phyloP scores from a whole-genome alignment of 2,888 invertebrate species.

The Cheilosia urbana region DNA sequence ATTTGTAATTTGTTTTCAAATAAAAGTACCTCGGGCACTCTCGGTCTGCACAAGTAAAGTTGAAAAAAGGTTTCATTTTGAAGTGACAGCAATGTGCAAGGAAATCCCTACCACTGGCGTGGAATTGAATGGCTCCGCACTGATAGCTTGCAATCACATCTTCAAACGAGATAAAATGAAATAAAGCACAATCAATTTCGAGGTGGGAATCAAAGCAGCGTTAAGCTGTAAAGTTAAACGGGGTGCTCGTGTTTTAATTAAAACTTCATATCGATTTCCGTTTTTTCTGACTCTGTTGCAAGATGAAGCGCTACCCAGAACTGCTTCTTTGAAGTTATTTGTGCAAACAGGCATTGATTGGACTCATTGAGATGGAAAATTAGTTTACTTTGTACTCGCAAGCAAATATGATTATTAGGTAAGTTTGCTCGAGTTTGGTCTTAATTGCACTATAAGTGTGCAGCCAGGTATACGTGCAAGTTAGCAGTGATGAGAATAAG shows the following conservation, averaged over 20 bases:
- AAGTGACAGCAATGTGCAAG: not conserved
- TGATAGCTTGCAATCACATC: conserved; percentile 2
- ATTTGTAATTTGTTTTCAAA: conserved; percentile 8
- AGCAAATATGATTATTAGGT: conserved; percentile 37
- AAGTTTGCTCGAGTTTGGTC: not conserved
- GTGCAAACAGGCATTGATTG: conserved; percentile 39
- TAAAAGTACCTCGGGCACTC: conserved; percentile 1
- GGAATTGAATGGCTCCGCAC: conserved; percentile 3
- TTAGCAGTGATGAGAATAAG: too few species aligned
- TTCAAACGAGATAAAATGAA: conserved; percentile 31
- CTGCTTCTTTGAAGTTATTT: conserved; percentile 1
- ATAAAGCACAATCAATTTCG: conserved; percentile 45
- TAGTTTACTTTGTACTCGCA: conserved; percentile 23
- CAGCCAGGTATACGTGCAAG: too few species aligned
- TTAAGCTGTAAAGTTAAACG: conserved; percentile 44
- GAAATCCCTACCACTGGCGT: not conserved
- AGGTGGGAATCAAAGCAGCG: conserved; percentile 45
- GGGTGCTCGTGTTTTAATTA: conserved; percentile 46
- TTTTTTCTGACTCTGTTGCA: not conserved
- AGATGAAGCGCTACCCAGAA: not conserved
- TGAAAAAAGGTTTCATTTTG: conserved; percentile 11
- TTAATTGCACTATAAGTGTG: not conserved
- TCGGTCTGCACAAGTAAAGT: not conserved
- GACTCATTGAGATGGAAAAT: conserved; percentile 48
- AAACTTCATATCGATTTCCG: conserved; percentile 48